Percentiles rank a stretch among this genome's conserved stretches.
Conservation (phyloP, 2,113 vertebrate species). For the Scolopax mira region DNA sequence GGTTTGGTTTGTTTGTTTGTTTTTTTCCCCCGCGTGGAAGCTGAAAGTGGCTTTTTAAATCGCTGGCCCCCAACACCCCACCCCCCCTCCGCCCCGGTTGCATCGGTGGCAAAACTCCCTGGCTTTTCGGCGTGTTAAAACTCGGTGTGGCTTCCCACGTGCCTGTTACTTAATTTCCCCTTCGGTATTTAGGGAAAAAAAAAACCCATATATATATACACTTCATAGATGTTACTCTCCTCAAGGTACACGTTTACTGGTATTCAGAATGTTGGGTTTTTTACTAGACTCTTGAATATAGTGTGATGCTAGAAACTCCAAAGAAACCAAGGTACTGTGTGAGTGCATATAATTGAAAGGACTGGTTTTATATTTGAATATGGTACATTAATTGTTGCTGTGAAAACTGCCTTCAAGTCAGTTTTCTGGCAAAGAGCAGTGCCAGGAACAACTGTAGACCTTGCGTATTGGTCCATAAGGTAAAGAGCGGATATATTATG, state of each 20-base stretch:
- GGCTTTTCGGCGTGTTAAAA: neutral
- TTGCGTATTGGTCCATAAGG: rapidly evolving
- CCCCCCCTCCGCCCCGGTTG: neutral
- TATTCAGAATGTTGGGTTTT: neutral
- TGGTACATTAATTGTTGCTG: rapidly evolving
- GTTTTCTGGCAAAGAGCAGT: neutral
- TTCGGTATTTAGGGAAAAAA: neutral
- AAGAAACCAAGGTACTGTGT: neutral
- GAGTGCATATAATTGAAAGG: neutral
- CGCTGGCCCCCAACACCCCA: no score
- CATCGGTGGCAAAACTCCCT: neutral
- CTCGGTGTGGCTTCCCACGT: neutral
- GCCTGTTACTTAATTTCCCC: neutral
- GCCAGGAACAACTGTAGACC: neutral
- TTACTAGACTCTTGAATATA: neutral
- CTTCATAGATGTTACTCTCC: neutral
- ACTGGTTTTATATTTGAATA: neutral
- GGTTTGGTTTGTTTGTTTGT: neutral
- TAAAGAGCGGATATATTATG: rapidly evolving
- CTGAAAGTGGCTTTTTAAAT: neutral
- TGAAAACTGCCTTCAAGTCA: neutral
- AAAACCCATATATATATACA: neutral
- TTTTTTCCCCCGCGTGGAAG: neutral
- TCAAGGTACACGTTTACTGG: neutral
- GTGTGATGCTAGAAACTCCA: neutral